Evolutionary conservation across 2,888 invertebrate species (phyloP).

Genomic region (Cosmopolites sordidus): DNA sequence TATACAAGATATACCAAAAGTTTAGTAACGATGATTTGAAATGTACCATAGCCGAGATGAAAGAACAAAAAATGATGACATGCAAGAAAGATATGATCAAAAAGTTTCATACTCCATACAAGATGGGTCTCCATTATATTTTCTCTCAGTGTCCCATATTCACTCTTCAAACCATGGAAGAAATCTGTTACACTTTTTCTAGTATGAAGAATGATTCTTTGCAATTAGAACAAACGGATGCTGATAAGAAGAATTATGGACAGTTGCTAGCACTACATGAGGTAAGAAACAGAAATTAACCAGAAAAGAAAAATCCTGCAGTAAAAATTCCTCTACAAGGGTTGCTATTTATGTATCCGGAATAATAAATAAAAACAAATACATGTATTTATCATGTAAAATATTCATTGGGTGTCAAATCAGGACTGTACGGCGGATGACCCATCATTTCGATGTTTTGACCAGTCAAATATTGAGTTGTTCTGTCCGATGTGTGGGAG

Average conservation of each 20-base stretch:
- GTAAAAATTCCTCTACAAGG: no score
- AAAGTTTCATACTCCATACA: conserved; percentile 20
- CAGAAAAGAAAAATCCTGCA: no score
- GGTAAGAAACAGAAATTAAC: conserved; percentile 24
- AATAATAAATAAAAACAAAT: no score
- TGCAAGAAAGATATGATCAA: conserved; percentile 18
- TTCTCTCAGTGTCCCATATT: conserved; percentile 32
- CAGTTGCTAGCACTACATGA: conserved; percentile 34
- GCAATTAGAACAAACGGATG: conserved; percentile 3
- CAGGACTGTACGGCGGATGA: no score
- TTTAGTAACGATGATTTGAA: conserved; percentile 64
- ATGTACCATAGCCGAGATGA: conserved; percentile 55
- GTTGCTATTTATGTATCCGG: no score
- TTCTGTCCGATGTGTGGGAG: no score
- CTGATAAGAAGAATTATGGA: conserved; percentile 29
- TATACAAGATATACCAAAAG: conserved; percentile 68
- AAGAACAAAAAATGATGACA: conserved; percentile 58
- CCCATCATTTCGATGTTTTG: no score
- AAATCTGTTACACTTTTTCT: conserved; percentile 29
- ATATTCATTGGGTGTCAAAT: no score
- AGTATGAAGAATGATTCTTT: conserved; percentile 12
- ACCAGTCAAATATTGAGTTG: no score
- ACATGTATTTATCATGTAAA: no score
- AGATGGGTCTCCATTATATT: conserved; percentile 17
- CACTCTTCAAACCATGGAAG: conserved; percentile 26